Conservation (phyloP, 2,888 invertebrate genomes). For the Drosophila cognata region DNA sequence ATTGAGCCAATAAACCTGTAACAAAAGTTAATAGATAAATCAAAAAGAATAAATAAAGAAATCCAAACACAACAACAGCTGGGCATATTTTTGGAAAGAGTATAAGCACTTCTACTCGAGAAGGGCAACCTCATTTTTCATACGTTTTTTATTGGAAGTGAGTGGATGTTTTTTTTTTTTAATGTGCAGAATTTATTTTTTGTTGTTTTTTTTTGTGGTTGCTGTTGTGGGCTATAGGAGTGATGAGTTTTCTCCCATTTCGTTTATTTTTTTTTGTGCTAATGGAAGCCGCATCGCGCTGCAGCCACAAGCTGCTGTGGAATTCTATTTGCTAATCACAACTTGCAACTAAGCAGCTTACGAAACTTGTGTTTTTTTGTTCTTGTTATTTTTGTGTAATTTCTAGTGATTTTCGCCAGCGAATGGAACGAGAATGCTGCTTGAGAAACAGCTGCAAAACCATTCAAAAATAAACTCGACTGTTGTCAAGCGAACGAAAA, state of each 20-base stretch:
- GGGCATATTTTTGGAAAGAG: conserved; percentile 15
- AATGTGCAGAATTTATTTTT: conserved; percentile 20
- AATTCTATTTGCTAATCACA: conserved; percentile 77
- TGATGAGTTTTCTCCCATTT: conserved; percentile 38
- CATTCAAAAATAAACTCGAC: conserved; percentile 55
- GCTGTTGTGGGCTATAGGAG: conserved; percentile 44
- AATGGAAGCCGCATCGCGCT: conserved; percentile 59
- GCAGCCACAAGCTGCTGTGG: conserved; percentile 56
- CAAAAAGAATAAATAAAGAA: not conserved
- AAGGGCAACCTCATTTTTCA: conserved; percentile 33
- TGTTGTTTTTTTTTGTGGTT: conserved; percentile 6
- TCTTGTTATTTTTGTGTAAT: conserved; percentile 41
- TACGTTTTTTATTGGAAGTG: conserved; percentile 55
- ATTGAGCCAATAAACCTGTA: not conserved
- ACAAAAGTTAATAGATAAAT: not conserved
- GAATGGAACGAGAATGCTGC: conserved; percentile 58
- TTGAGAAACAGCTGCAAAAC: conserved; percentile 63
- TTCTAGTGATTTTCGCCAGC: conserved; percentile 46
- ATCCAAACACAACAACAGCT: not conserved
- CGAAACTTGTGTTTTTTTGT: conserved; percentile 65
- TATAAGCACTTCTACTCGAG: conserved; percentile 16
- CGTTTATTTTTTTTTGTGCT: conserved; percentile 35
- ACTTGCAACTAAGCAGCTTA: conserved; percentile 79
- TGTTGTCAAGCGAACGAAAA: conserved; percentile 43
- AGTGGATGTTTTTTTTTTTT: conserved; percentile 26